phyloP scores from a whole-genome alignment of 2,113 vertebrate genomes.

The Aegotheles bennettii region DNA sequence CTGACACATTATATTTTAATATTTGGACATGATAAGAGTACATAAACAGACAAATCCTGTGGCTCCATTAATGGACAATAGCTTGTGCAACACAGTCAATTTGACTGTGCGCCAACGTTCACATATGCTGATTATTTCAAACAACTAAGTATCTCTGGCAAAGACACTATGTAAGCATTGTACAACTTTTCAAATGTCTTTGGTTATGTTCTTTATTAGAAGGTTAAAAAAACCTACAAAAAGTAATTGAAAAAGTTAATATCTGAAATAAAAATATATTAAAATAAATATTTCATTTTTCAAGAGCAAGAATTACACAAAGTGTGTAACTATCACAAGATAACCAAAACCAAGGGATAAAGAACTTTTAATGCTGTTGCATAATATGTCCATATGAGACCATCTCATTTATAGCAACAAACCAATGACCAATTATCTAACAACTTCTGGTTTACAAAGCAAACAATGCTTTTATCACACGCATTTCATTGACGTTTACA shows the following conservation, averaged over 20 bases:
- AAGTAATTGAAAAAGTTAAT: background rate
- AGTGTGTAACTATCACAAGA: background rate
- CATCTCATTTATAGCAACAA: background rate
- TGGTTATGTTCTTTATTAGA: background rate
- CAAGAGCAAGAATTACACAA: background rate
- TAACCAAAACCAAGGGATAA: background rate
- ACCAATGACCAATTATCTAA: background rate
- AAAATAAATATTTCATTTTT: background rate
- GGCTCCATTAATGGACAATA: background rate
- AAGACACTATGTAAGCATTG: background rate
- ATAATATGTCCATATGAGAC: background rate
- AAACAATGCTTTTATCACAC: background rate
- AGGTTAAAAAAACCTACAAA: background rate
- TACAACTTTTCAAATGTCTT: background rate
- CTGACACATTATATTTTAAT: background rate
- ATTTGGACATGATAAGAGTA: background rate
- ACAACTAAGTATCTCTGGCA: background rate
- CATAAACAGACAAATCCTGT: background rate
- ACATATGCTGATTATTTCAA: background rate
- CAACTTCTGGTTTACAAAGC: background rate
- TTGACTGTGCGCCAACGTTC: background rate
- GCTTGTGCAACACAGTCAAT: background rate
- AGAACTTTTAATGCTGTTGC: background rate
- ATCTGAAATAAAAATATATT: background rate
- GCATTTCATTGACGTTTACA: background rate